Evolutionary conservation across 2,797 vertebrate species (phyloP).

Genomic region (Cirrhinus molitorella): DNA sequence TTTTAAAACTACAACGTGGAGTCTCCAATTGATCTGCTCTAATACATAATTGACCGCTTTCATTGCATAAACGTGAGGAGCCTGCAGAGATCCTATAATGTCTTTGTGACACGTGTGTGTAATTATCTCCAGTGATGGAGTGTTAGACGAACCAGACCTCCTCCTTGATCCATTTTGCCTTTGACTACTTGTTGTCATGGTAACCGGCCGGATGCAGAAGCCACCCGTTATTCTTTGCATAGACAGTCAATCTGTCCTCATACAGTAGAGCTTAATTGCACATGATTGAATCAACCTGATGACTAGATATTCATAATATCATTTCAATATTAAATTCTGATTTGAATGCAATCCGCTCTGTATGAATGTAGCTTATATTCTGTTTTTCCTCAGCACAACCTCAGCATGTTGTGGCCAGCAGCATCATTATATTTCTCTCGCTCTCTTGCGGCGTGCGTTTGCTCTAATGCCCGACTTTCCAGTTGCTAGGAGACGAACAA

Average conservation of each 20-base stretch:
- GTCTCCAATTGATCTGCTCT: background rate
- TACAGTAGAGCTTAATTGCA: background rate
- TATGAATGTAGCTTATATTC: constrained; percentile 46
- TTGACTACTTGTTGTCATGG: constrained; percentile 42
- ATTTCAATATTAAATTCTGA: background rate
- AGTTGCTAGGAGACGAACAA: constrained; percentile 58
- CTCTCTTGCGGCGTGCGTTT: background rate
- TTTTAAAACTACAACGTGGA: no score
- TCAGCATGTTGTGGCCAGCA: constrained; percentile 30
- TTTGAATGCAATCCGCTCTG: background rate
- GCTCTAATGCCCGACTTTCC: constrained; percentile 40
- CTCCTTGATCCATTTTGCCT: constrained; percentile 1
- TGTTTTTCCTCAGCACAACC: constrained; percentile 49
- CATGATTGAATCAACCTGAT: background rate
- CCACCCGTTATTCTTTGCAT: constrained; percentile 35
- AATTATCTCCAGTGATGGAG: background rate
- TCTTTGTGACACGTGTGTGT: background rate
- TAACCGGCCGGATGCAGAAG: constrained; percentile 25
- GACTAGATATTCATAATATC: constrained; percentile 7
- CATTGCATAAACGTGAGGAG: background rate
- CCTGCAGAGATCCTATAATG: constrained; percentile 10
- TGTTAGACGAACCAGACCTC: constrained; percentile 28
- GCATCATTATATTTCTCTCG: constrained; percentile 14
- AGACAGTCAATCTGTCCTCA: constrained; percentile 20
- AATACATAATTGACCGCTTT: background rate